These are phyloP conservation scores for Himantopus leucocephalus DNA, from an alignment of 2,113 vertebrate species.

Conservation along the genomic window DNA sequence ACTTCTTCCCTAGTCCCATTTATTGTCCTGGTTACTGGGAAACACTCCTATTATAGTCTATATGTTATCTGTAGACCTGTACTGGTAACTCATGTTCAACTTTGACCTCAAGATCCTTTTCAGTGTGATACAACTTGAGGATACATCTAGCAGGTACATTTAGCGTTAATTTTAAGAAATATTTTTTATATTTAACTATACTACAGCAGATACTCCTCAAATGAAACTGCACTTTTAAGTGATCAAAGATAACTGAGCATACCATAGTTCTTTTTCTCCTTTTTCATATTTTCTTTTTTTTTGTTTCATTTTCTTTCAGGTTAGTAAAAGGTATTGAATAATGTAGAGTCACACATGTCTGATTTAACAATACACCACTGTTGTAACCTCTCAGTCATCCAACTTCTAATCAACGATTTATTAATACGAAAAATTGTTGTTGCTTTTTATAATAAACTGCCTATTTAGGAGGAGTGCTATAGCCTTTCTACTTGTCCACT, in stretches of 20 bases:
- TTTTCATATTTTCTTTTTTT: not conserved
- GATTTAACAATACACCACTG: not conserved
- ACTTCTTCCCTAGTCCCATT: not conserved
- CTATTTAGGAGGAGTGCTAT: not conserved
- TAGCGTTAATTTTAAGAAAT: not conserved
- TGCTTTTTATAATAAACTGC: not conserved
- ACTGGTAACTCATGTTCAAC: not conserved
- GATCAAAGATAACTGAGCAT: not conserved
- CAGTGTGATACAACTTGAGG: not conserved
- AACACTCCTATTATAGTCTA: not conserved
- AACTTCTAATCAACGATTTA: not conserved
- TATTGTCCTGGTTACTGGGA: not conserved
- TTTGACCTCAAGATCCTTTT: not conserved
- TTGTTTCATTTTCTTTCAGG: not conserved
- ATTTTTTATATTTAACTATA: not conserved
- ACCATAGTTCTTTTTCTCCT: not conserved
- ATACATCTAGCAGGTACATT: not conserved
- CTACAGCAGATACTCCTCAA: not conserved
- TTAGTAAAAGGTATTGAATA: not conserved
- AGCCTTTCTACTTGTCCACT: not conserved
- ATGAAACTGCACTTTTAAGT: not conserved
- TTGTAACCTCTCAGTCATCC: not conserved
- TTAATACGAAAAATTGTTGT: not conserved
- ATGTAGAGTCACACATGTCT: fast-evolving
- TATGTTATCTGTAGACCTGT: not conserved